Percentiles rank a stretch among this genome's conserved stretches.
Evolutionary conservation across 2,888 invertebrate species (phyloP).

Genomic region (Thera obeliscata): DNA sequence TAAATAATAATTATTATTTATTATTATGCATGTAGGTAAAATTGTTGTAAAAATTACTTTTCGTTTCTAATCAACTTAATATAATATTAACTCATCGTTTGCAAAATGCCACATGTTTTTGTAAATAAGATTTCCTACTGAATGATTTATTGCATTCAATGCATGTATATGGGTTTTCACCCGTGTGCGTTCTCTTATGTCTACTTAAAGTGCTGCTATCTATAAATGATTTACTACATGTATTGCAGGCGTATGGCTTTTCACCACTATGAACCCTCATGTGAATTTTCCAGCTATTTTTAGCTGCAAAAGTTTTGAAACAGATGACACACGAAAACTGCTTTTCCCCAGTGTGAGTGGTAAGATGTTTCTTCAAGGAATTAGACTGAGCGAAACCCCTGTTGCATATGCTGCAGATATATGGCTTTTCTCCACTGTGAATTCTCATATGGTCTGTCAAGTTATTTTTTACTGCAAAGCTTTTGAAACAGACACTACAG

Average conservation of each 20-base stretch:
- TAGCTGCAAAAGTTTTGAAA: slow-evolving; percentile 25
- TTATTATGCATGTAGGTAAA: too few relatives aligned
- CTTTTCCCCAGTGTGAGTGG: slow-evolving; percentile 25
- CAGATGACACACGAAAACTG: slow-evolving; percentile 24
- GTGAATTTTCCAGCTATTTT: slow-evolving; percentile 27
- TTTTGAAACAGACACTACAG: slow-evolving; percentile 25
- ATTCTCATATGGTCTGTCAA: slow-evolving; percentile 32
- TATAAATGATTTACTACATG: slow-evolving; percentile 29
- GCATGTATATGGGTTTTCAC: slow-evolving; percentile 29
- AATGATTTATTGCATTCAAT: slow-evolving; percentile 28
- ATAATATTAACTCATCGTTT: slow-evolving; percentile 12
- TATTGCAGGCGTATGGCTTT: slow-evolving; percentile 24
- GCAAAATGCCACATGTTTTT: slow-evolving; percentile 28
- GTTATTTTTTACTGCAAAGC: slow-evolving; percentile 29
- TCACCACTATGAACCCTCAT: slow-evolving; percentile 29
- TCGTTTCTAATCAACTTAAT: too few relatives aligned
- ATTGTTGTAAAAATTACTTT: too few relatives aligned
- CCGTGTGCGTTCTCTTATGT: slow-evolving; percentile 28
- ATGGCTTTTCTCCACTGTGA: slow-evolving; percentile 31
- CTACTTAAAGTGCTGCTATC: slow-evolving; percentile 28
- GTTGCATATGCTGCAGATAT: slow-evolving; percentile 18
- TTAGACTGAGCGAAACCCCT: slow-evolving; percentile 21
- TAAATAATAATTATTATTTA: too few relatives aligned
- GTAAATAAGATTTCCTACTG: slow-evolving; percentile 32
- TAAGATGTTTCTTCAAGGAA: slow-evolving; percentile 24